Evolutionary conservation across 2,797 vertebrate genomes (phyloP).

Genomic region (Mus minutoides): DNA sequence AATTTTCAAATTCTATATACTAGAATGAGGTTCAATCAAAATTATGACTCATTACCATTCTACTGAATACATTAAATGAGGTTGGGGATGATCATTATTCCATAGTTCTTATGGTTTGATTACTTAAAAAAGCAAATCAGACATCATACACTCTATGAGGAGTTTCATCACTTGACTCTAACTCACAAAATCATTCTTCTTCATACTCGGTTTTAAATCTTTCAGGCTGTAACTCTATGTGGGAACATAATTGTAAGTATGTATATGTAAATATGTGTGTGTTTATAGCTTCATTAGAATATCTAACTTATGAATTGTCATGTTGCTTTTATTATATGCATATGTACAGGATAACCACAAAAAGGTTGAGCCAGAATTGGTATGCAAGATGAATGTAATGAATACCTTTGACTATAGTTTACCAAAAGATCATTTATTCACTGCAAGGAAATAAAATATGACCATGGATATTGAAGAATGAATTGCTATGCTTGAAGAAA

Average conservation of each 20-base stretch:
- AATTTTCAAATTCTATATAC: not conserved
- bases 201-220: not conserved
- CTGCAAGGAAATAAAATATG: constrained; percentile 2
- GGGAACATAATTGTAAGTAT: not conserved
- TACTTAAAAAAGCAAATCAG: constrained; percentile 3
- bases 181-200: not conserved
- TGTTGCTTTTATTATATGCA: not conserved
- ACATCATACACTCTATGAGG: not conserved
- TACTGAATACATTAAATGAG: not conserved
- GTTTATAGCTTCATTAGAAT: not conserved
- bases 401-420: not conserved
- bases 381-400: not conserved
- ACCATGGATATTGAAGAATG: not conserved
- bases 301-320: not conserved
- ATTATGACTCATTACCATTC: constrained; percentile 1
- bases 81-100: not conserved
- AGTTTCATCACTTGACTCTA: not conserved
- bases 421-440: not conserved
- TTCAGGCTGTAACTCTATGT: not conserved
- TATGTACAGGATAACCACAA: not conserved
- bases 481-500: not conserved
- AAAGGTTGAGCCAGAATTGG: not conserved
- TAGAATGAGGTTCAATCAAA: constrained; percentile 41
- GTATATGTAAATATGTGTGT: not conserved
- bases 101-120: not conserved